Evolutionary conservation across 2,888 invertebrate genomes (phyloP).

Genomic region (Tipula confusa): DNA sequence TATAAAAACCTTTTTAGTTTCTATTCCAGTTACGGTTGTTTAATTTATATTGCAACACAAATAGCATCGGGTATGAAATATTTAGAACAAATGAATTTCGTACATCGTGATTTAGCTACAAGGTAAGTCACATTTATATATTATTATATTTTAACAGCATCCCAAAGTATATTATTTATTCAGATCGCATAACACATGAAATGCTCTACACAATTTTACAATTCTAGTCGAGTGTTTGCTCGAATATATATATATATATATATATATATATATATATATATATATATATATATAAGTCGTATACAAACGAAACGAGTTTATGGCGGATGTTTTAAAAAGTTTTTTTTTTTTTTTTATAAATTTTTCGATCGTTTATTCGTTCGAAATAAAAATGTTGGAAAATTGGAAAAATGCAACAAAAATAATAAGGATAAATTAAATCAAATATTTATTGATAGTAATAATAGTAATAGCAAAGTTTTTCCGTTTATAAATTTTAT

Average conservation of each 20-base stretch:
- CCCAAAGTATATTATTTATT: neutral
- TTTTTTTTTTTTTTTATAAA: too few species aligned
- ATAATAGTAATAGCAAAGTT: neutral
- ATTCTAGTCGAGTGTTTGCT: neutral
- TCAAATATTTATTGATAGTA: conserved; percentile 12
- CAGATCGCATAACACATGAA: neutral
- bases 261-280: neutral
- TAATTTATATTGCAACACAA: conserved; percentile 82
- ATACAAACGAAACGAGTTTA: neutral
- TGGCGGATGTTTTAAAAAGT: conserved; percentile 8
- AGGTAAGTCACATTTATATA: conserved; percentile 54
- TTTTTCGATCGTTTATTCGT: neutral
- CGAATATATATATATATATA: neutral
- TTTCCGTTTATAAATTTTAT: neutral
- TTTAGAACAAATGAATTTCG: conserved; percentile 76
- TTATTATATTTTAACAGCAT: neutral
- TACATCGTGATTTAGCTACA: conserved; percentile 81
- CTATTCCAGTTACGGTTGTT: conserved; percentile 67
- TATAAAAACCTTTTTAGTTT: conserved; percentile 25
- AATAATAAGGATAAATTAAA: neutral
- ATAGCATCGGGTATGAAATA: conserved; percentile 89
- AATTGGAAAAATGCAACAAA: neutral
- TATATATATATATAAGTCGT: neutral
- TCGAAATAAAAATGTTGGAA: neutral
- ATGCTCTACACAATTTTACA: neutral